Evolutionary conservation across 2,888 invertebrate genomes (phyloP).

Genomic region (Syritta pipiens): DNA sequence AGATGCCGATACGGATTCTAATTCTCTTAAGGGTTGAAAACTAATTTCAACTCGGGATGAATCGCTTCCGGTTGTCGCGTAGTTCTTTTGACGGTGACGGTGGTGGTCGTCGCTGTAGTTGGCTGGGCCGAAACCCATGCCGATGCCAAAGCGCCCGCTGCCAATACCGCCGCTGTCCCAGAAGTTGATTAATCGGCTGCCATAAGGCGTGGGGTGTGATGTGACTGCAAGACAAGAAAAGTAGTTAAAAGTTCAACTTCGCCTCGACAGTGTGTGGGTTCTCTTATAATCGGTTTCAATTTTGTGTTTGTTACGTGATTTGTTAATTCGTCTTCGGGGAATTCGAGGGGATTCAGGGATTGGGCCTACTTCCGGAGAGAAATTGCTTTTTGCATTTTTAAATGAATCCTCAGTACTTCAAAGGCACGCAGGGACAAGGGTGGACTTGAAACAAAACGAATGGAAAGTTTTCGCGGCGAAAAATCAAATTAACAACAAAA

Average conservation of each 20-base stretch:
- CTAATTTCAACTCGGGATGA: conserved; percentile 70
- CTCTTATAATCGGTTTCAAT: conserved; percentile 34
- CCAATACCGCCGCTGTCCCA: conserved; percentile 27
- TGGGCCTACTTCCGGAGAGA: conserved; percentile 6
- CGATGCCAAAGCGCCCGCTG: neutral
- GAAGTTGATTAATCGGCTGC: conserved; percentile 62
- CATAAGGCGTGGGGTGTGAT: conserved; percentile 53
- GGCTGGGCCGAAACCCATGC: too few species aligned
- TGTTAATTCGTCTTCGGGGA: conserved; percentile 18
- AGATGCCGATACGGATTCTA: conserved; percentile 50
- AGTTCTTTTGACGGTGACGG: conserved; percentile 47
- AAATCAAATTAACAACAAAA: too few species aligned
- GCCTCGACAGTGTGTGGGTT: conserved; percentile 29
- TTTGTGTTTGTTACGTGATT: conserved; percentile 44
- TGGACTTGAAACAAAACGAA: too few species aligned
- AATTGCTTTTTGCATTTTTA: conserved; percentile 31
- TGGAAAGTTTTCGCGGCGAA: too few species aligned
- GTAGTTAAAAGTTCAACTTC: conserved; percentile 57
- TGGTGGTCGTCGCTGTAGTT: conserved; percentile 23
- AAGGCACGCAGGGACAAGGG: neutral
- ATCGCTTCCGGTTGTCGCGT: conserved; percentile 68
- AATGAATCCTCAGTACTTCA: neutral
- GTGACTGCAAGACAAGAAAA: conserved; percentile 64
- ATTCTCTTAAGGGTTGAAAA: conserved; percentile 69
- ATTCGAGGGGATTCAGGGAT: neutral